Percentiles rank a stretch among this genome's conserved stretches.
phyloP scores from a whole-genome alignment of 2,888 invertebrate genomes.

The Mesodorylaimus sp. region DNA sequence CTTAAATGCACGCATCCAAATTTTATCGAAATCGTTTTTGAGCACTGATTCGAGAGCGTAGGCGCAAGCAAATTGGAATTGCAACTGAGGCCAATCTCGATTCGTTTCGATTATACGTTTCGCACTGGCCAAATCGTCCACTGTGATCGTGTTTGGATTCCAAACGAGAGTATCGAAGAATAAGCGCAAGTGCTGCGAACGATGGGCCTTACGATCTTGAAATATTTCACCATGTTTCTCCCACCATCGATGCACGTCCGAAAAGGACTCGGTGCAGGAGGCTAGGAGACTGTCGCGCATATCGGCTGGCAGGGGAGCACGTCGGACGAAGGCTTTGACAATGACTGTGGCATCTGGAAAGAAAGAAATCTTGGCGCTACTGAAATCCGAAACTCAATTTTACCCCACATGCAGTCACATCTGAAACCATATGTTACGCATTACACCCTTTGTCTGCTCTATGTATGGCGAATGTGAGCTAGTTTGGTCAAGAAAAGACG shows the following conservation, averaged over 20 bases:
- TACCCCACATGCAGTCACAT: too few relatives aligned
- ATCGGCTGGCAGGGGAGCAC: too few relatives aligned
- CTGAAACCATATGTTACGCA: too few relatives aligned
- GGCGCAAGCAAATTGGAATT: constrained; percentile 20
- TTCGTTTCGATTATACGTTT: constrained; percentile 14
- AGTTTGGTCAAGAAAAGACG: too few relatives aligned
- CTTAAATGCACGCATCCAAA: constrained; percentile 15
- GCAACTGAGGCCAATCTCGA: constrained; percentile 17
- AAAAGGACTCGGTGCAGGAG: too few relatives aligned
- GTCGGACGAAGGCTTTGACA: too few relatives aligned
- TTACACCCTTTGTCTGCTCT: too few relatives aligned
- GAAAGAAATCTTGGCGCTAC: too few relatives aligned
- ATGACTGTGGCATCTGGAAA: too few relatives aligned
- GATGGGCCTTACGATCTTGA: background rate
- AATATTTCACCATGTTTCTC: constrained; percentile 6
- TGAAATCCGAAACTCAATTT: too few relatives aligned
- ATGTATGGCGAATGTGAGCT: too few relatives aligned
- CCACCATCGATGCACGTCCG: constrained; percentile 2
- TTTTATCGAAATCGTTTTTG: constrained; percentile 18
- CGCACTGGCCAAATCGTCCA: constrained; percentile 16
- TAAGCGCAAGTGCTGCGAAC: constrained; percentile 2
- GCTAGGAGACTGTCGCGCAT: too few relatives aligned
- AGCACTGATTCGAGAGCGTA: constrained; percentile 18
- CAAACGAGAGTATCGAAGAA: constrained; percentile 4
- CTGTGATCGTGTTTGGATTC: background rate